Evolutionary conservation across 2,888 invertebrate species (phyloP).

Genomic region (Cylloceria caligata): DNA sequence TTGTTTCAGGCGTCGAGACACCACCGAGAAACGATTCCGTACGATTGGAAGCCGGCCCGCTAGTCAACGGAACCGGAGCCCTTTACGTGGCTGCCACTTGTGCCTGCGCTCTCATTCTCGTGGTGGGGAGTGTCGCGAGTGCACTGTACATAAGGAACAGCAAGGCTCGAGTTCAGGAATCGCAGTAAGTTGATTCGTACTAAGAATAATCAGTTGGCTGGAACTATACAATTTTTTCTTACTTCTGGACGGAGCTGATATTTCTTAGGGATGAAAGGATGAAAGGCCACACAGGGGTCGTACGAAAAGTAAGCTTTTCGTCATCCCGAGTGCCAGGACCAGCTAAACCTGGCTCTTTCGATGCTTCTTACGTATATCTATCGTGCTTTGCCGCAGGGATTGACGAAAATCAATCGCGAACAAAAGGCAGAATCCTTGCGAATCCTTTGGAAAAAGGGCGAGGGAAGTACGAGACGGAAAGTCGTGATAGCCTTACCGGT

Average conservation of each 20-base stretch:
- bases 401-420: slow-evolving; percentile 68
- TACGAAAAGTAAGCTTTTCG: slow-evolving; percentile 16
- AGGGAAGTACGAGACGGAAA: slow-evolving; percentile 56
- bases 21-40: slow-evolving; percentile 90
- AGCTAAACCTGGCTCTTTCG: background rate
- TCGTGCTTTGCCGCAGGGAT: slow-evolving; percentile 6
- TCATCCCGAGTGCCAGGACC: slow-evolving; percentile 1
- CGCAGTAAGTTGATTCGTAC: slow-evolving; percentile 86
- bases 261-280: slow-evolving; percentile 26
- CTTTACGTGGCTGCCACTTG: slow-evolving; percentile 93
- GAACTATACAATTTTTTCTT: background rate
- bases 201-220: background rate
- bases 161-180: slow-evolving; percentile 89
- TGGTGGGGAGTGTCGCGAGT: slow-evolving; percentile 89
- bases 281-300: background rate
- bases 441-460: slow-evolving; percentile 46
- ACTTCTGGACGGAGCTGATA: background rate
- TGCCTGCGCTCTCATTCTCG: slow-evolving; percentile 90
- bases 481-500: slow-evolving; percentile 46
- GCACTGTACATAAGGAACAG: slow-evolving; percentile 89
- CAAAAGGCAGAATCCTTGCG: slow-evolving; percentile 54
- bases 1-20: slow-evolving; percentile 83
- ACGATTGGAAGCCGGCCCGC: slow-evolving; percentile 89
- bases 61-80: slow-evolving; percentile 88
- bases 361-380: slow-evolving; percentile 14